These are phyloP conservation scores for Leucoraja ocellata DNA, from an alignment of 2,797 vertebrate species.

Conservation along the genomic window DNA sequence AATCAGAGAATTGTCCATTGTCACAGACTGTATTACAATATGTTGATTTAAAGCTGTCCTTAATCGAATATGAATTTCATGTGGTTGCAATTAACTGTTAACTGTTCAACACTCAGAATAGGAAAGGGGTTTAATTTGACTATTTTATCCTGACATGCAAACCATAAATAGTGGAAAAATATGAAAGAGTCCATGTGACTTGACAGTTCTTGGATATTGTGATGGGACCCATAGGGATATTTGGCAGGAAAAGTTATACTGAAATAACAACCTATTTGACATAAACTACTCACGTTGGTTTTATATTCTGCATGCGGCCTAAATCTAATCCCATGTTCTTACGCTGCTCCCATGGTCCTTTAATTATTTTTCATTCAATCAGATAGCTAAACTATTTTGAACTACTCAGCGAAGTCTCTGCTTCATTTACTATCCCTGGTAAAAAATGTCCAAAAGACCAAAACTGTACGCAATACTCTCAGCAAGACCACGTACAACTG, in stretches of 20 bases:
- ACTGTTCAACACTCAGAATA: background rate
- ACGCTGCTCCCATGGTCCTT: background rate
- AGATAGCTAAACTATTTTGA: background rate
- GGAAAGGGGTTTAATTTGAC: background rate
- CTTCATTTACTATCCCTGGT: background rate
- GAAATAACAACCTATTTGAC: background rate
- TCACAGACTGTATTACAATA: background rate
- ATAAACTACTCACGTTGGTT: too few relatives aligned
- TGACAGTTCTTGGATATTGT: background rate
- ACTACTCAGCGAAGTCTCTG: background rate
- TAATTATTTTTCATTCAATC: background rate
- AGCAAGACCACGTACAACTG: too few relatives aligned
- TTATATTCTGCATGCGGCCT: too few relatives aligned
- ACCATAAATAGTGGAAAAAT: background rate
- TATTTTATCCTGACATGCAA: background rate
- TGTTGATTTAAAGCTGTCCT: background rate
- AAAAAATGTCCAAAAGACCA: background rate
- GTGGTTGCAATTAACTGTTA: slow-evolving; percentile 12
- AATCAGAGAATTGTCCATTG: background rate
- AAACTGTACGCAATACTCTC: too few relatives aligned
- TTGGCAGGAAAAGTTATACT: background rate
- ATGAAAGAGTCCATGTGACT: background rate
- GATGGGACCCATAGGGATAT: background rate
- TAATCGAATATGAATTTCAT: slow-evolving; percentile 17
- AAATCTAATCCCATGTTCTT: background rate